Evolutionary conservation across 2,797 vertebrate genomes (phyloP).

Genomic region (Sebastes trivittatus): DNA sequence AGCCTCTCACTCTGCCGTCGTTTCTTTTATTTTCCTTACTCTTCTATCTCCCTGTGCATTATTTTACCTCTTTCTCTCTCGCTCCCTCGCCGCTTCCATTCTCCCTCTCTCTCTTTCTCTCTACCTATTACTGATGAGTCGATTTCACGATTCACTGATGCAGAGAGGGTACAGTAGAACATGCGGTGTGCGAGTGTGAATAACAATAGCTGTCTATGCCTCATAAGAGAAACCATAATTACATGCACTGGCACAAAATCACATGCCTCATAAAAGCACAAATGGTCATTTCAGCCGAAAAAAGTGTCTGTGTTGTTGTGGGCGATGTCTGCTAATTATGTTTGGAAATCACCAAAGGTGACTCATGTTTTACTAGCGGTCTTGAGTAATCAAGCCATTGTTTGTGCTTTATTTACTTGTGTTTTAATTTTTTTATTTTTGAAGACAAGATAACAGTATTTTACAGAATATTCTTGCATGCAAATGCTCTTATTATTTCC

Average conservation of each 20-base stretch:
- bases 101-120: slow-evolving; percentile 43
- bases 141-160: slow-evolving; percentile 81
- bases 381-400: neutral
- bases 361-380: slow-evolving; percentile 3
- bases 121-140: slow-evolving; percentile 76
- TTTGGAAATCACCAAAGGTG: neutral
- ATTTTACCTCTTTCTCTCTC: slow-evolving; percentile 39
- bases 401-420: neutral
- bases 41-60: slow-evolving; percentile 35
- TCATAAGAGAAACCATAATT: slow-evolving; percentile 73
- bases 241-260: slow-evolving; percentile 43
- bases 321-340: slow-evolving; percentile 13
- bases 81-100: slow-evolving; percentile 17
- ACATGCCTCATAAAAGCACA: slow-evolving; percentile 58
- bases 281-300: slow-evolving; percentile 13
- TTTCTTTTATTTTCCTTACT: slow-evolving; percentile 39
- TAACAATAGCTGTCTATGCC: slow-evolving; percentile 70
- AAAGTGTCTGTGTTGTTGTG: neutral
- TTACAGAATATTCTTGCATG: neutral
- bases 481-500: neutral
- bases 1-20: slow-evolving; percentile 14
- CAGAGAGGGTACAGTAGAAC: slow-evolving; percentile 76
- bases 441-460: neutral
- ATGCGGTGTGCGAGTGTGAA: slow-evolving; percentile 67
- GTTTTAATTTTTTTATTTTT: neutral